Evolutionary conservation across 2,888 invertebrate genomes (phyloP).

Genomic region (Pachycephus smyrnensis): DNA sequence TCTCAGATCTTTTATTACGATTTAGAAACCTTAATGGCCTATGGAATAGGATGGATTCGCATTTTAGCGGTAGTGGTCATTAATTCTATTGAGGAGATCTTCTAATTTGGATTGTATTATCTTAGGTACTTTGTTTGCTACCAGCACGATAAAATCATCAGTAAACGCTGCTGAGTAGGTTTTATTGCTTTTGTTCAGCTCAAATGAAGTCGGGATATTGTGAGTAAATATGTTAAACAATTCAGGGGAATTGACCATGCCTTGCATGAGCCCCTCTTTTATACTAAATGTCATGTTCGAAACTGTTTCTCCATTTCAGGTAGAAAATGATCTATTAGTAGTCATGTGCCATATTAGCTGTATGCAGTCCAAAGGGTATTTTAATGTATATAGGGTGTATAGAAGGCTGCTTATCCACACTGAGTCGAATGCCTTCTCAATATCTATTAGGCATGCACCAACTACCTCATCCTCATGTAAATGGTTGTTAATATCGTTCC

Average conservation of each 20-base stretch:
- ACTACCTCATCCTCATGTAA: not conserved
- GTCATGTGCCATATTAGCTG: too few relatives aligned
- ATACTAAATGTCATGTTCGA: not conserved
- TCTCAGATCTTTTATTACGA: conserved; percentile 8
- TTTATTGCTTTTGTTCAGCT: conserved; percentile 11
- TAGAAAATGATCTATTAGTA: too few relatives aligned
- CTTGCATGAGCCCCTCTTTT: not conserved
- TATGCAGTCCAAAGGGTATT: too few relatives aligned
- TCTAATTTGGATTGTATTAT: conserved; percentile 13
- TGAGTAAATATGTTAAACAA: conserved; percentile 26
- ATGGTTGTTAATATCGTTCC: not conserved
- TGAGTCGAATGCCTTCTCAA: too few relatives aligned
- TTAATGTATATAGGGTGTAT: too few relatives aligned
- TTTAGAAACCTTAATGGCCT: conserved; percentile 12
- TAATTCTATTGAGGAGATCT: not conserved
- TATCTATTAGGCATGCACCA: too few relatives aligned
- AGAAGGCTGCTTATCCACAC: too few relatives aligned
- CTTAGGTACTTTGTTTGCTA: conserved; percentile 5
- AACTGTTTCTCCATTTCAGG: not conserved
- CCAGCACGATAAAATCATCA: conserved; percentile 28
- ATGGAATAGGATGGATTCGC: conserved; percentile 18
- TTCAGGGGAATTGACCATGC: not conserved
- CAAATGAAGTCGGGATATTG: conserved; percentile 14
- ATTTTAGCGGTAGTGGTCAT: conserved; percentile 8
- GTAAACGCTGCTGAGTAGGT: conserved; percentile 26